These are phyloP conservation scores for Empis livida DNA, from an alignment of 2,888 invertebrate species.

Conservation along the genomic window DNA sequence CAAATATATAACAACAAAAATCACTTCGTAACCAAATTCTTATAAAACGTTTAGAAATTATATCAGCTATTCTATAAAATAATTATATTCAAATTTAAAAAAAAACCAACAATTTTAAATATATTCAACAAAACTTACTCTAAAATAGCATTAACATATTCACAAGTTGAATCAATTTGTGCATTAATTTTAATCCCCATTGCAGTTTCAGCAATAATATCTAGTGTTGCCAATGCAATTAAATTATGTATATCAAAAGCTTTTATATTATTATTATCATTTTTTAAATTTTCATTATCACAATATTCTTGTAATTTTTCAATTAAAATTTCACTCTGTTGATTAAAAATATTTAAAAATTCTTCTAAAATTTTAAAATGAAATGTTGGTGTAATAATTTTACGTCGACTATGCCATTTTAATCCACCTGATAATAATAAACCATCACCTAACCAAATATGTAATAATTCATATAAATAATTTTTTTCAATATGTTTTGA, in stretches of 20 bases:
- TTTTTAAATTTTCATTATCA: not conserved
- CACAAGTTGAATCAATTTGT: constrained; percentile 47
- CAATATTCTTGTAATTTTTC: constrained; percentile 36
- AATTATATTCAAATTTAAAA: constrained; percentile 11
- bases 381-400: constrained; percentile 63
- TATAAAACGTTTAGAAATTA: constrained; percentile 22
- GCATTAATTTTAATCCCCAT: constrained; percentile 29
- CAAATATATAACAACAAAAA: constrained; percentile 16
- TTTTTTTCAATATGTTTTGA: constrained; percentile 25
- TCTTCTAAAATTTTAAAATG: constrained; percentile 65
- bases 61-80: constrained; percentile 20
- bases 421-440: constrained; percentile 24
- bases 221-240: constrained; percentile 44
- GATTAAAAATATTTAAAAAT: constrained; percentile 56
- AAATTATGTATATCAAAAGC: constrained; percentile 48
- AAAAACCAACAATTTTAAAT: not conserved
- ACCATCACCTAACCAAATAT: constrained; percentile 29
- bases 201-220: constrained; percentile 45
- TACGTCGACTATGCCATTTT: constrained; percentile 54
- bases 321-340: constrained; percentile 44
- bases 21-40: constrained; percentile 18
- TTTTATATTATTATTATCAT: constrained; percentile 3
- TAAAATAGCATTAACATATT: constrained; percentile 56
- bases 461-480: constrained; percentile 21
- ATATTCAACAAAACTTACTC: constrained; percentile 40